Conservation (phyloP, 2,888 invertebrate species). For the Chrysolina americana region DNA sequence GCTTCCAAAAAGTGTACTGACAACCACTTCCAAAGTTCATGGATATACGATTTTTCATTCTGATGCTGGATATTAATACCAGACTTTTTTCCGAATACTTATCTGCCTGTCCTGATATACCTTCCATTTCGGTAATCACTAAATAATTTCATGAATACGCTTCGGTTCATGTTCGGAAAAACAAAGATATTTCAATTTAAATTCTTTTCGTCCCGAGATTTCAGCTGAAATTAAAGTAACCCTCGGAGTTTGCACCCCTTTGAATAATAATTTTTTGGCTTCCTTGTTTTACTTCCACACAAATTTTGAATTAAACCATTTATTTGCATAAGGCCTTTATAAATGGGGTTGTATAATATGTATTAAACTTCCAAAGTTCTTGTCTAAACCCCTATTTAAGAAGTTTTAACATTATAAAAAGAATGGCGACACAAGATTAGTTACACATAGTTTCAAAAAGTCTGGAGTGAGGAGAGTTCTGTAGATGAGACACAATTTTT, state of each 20-base stretch:
- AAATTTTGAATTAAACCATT: constrained; percentile 57
- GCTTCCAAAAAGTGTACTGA: no score
- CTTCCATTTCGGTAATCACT: not conserved
- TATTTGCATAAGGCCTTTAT: constrained; percentile 56
- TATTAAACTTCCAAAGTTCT: constrained; percentile 50
- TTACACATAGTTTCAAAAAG: constrained; percentile 36
- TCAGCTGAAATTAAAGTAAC: constrained; percentile 29
- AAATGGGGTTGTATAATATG: constrained; percentile 52
- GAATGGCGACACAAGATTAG: constrained; percentile 44
- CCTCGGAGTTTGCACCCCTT: constrained; percentile 44
- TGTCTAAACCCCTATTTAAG: constrained; percentile 48
- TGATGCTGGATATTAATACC: no score
- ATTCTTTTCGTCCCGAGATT: constrained; percentile 29
- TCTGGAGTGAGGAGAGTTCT: not conserved
- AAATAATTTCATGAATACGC: constrained; percentile 2
- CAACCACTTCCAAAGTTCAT: no score
- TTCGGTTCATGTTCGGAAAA: not conserved
- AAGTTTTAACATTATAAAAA: constrained; percentile 49
- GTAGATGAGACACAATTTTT: constrained; percentile 1
- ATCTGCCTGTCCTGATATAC: not conserved
- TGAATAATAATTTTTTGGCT: constrained; percentile 56
- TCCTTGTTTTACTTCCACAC: constrained; percentile 52
- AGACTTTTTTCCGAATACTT: not conserved
- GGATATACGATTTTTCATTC: no score
- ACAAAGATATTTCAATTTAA: constrained; percentile 31